Conservation (phyloP, 1,140 invertebrate genomes). For the Asobara japonica region DNA sequence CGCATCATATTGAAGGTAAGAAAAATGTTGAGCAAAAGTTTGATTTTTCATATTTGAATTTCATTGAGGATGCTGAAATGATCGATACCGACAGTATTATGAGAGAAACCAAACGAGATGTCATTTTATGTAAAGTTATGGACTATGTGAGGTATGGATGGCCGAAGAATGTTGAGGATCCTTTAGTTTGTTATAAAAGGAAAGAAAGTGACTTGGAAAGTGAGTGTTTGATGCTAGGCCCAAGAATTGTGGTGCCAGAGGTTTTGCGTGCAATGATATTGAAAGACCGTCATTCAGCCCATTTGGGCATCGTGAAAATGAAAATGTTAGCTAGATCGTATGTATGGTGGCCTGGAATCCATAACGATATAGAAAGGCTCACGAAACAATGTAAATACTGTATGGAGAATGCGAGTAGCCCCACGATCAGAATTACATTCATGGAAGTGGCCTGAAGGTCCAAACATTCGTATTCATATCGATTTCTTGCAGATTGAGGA, state of each 20-base stretch:
- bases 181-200: slow-evolving; percentile 24
- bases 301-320: slow-evolving; percentile 43
- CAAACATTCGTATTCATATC: slow-evolving; percentile 64
- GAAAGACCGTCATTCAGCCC: slow-evolving; percentile 18
- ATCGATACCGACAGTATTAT: slow-evolving; percentile 7
- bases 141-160: slow-evolving; percentile 35
- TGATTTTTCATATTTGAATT: slow-evolving; percentile 30
- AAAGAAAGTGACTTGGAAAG: slow-evolving; percentile 40
- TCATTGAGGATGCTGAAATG: slow-evolving; percentile 23
- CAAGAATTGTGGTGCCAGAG: neutral
- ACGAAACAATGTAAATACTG: slow-evolving; percentile 36
- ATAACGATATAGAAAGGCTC: slow-evolving; percentile 48
- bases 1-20: neutral
- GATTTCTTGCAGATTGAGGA: slow-evolving; percentile 66
- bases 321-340: slow-evolving; percentile 47
- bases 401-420: slow-evolving; percentile 35
- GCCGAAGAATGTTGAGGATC: slow-evolving; percentile 23
- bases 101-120: slow-evolving; percentile 25
- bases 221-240: slow-evolving; percentile 31
- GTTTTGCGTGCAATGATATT: neutral
- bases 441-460: slow-evolving; percentile 54
- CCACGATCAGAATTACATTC: slow-evolving; percentile 40
- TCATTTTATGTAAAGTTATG: slow-evolving; percentile 28
- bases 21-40: neutral
- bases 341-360: slow-evolving; percentile 52